Base-by-base conservation (phyloP, 2,888 invertebrate genomes). In the Drosophila pseudotalamancana region DNA sequence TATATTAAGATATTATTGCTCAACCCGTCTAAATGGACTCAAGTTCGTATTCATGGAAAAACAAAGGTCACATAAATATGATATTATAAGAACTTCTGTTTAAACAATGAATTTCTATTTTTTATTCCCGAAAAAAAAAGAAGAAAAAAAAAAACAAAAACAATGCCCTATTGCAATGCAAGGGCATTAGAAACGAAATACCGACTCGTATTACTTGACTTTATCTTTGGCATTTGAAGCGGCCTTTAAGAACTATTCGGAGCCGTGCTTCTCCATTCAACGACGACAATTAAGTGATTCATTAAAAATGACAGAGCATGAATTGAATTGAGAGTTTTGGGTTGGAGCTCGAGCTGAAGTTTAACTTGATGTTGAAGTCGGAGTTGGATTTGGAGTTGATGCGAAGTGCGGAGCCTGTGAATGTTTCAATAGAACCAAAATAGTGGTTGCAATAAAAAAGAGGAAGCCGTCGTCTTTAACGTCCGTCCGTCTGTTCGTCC, bases 241-340 rank as follows among this genome's bases (percentile, higher is more conserved):
- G 72, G 72, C 29, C 32, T 51, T 42, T 76, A 32, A 72, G 72
- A 72, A 72, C 64, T 76, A 37, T 50, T 45, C 35, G 12, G 45
- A 42, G 16, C 45, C 35, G 43, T 42, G 34, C 62, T 56, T 23
- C 35, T 56, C 29, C 35, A 34, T 51, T 49, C 42, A 63, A 62
- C 35, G 57, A 87, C 71, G 69, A 82, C 84, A 85, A 85, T 85
- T 85, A 85, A 85, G 88, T 77, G 84, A 85, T 88, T 85, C 88
- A 85, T 85, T 85, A 88, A 88, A 84, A 85, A 79, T 82, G 83
- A 87, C 88, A 87, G 73, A 87, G 85, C 78, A 80, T 73, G 77
- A 87, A 84, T 87, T 81, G 67, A 87, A 87, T 84, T 67, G 73
- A 80, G 84, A 75, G 79, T 72, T 74, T 66, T 27, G 60, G 42